Evolutionary conservation across 2,888 invertebrate genomes (phyloP).

Genomic region (Dicyrtomina minuta): DNA sequence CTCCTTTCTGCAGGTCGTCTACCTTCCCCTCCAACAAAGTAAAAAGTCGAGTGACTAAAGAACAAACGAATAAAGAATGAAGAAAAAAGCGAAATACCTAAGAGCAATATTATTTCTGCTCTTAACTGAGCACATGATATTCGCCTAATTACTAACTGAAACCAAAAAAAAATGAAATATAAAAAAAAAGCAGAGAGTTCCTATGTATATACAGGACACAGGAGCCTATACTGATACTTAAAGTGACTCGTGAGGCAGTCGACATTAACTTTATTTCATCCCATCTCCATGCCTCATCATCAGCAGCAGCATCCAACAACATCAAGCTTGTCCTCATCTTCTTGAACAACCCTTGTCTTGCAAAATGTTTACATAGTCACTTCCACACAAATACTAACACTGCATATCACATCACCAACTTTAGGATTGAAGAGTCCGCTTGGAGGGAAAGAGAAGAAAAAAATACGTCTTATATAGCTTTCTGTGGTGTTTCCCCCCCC

Average conservation of each 20-base stretch:
- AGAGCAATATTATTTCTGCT: slow-evolving; percentile 35
- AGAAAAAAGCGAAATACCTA: slow-evolving; percentile 24
- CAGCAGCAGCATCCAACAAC: neutral
- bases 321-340: neutral
- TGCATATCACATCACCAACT: too few relatives aligned
- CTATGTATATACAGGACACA: too few relatives aligned
- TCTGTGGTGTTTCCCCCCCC: neutral
- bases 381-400: neutral
- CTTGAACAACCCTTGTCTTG: slow-evolving; percentile 23
- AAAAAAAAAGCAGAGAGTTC: too few relatives aligned
- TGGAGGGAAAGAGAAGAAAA: neutral
- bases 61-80: too few relatives aligned
- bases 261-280: too few relatives aligned
- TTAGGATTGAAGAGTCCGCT: neutral
- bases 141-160: slow-evolving; percentile 31
- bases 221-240: slow-evolving; percentile 10
- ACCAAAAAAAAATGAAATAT: slow-evolving; percentile 11
- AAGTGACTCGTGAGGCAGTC: too few relatives aligned
- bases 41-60: too few relatives aligned
- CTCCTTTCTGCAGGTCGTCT: slow-evolving; percentile 37
- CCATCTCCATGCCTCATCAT: slow-evolving; percentile 12
- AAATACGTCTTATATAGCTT: neutral
- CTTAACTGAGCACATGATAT: slow-evolving; percentile 28
- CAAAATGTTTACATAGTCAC: slow-evolving; percentile 25
- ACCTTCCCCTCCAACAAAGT: slow-evolving; percentile 29